phyloP scores from a whole-genome alignment of 2,797 vertebrate species.

The Crocodylus rhombifer region DNA sequence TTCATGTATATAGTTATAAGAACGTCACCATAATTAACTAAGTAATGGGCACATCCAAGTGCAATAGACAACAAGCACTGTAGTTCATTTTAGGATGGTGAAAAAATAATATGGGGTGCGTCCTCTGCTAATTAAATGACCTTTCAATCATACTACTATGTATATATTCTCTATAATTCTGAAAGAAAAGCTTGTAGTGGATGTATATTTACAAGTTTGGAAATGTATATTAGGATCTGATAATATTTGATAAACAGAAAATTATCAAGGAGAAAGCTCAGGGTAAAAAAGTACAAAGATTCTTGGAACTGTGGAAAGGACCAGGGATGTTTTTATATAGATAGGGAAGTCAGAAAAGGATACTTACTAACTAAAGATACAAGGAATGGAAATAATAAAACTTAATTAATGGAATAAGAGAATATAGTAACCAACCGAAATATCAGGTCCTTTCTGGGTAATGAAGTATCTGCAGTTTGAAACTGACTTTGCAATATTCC shows the following conservation, averaged over 20 bases:
- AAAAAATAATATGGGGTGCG: neutral
- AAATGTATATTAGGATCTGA: neutral
- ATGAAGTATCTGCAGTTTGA: neutral
- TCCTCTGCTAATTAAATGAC: neutral
- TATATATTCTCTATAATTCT: neutral
- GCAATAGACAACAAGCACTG: neutral
- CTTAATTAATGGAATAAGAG: neutral
- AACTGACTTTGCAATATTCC: neutral
- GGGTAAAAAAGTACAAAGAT: neutral
- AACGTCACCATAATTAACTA: neutral
- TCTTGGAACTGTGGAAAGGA: neutral
- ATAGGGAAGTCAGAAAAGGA: accelerated
- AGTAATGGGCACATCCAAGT: neutral
- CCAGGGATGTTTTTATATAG: neutral
- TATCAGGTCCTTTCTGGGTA: neutral
- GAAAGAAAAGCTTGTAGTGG: neutral
- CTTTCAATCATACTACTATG: neutral
- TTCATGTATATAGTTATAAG: no score
- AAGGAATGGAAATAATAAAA: neutral
- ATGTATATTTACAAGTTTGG: accelerated
- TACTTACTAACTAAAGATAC: neutral
- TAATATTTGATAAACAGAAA: neutral
- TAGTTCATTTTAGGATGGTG: neutral
- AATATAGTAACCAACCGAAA: neutral
- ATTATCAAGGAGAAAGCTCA: neutral